Evolutionary conservation across 2,797 vertebrate genomes (phyloP), one percentile per base, ranked within the genome.

Genomic region (Sebastes goodei): DNA sequence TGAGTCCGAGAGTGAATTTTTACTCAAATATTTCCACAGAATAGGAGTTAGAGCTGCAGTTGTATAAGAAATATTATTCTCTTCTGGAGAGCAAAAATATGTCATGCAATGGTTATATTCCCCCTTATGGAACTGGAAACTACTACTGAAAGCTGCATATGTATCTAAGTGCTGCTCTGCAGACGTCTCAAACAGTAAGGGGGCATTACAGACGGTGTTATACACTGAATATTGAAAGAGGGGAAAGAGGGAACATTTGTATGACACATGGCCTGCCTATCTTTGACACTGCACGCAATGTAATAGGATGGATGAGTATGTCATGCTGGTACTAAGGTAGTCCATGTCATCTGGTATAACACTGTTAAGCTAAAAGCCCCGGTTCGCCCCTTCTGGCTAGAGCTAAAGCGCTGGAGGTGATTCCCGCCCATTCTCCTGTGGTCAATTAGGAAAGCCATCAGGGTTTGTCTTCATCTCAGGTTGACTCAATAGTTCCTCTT

Each of bases 401-500:
- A 80, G 76, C 82, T 78, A 29, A 81, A 92, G 76, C 9, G 56
- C 81, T 71, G 1, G 66, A 75, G 82, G 85, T 80, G 78, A 80
- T 78, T 91, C 86, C 84, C 30, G 30, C 62, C 69, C 30, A 8
- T 72, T 71, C 79, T 89, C 83, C 74, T 65, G 82, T 69, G 87
- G 85, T 92, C 91, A 93, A 86, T 93, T 90, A 92, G 72, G 80
- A 78, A 76, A 91, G 75, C 89, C 87, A 90, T 93, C 84, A 93
- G 86, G 87, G 91, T 94, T 89, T 83, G 87, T 95, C 92, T 93
- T 93, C 90, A 93, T 94, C 86, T 82, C 64, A 63, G 66, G 42
- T 72, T 4, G 49, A 84, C 75, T 80, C 76, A n/a, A 53, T 80
- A 35, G 29, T 72, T 88, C 78, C 70, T 92, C 92, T 90, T 90